Conservation (phyloP, 2,797 vertebrate species). For the Phrynocephalus forsythii region DNA sequence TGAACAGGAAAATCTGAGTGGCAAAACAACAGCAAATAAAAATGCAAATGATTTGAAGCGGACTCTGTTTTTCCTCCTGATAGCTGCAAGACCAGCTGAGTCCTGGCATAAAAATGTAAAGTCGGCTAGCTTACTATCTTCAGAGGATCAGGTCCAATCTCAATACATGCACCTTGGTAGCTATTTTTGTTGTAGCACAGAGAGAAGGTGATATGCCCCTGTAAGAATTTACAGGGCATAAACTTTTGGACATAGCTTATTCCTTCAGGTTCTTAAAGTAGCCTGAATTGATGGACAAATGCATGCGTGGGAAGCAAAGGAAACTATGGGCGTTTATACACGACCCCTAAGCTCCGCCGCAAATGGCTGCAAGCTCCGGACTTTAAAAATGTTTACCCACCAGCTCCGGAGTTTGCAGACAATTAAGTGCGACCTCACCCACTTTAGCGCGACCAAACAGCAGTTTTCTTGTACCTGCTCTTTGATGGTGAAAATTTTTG, state of each 20-base stretch:
- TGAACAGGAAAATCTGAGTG: neutral
- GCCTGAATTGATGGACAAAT: neutral
- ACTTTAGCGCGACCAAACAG: too few relatives aligned
- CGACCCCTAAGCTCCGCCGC: too few relatives aligned
- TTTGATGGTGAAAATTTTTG: too few relatives aligned
- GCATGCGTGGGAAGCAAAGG: neutral
- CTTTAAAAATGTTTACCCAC: too few relatives aligned
- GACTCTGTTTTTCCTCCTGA: neutral
- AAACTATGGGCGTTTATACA: too few relatives aligned
- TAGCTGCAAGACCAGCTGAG: neutral
- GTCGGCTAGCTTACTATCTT: too few relatives aligned
- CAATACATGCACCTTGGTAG: neutral
- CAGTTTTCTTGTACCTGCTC: too few relatives aligned
- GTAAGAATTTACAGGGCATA: neutral
- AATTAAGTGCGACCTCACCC: too few relatives aligned
- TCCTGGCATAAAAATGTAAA: neutral
- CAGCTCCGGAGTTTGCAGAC: too few relatives aligned
- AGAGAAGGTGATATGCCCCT: neutral
- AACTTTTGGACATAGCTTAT: neutral
- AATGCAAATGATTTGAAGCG: neutral
- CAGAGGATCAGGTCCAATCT: neutral
- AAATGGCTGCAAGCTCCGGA: too few relatives aligned
- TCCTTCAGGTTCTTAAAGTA: neutral
- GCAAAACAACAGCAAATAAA: neutral
- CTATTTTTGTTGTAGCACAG: neutral